Evolutionary conservation across 2,113 vertebrate species (phyloP).

Genomic region (Serinus canaria): DNA sequence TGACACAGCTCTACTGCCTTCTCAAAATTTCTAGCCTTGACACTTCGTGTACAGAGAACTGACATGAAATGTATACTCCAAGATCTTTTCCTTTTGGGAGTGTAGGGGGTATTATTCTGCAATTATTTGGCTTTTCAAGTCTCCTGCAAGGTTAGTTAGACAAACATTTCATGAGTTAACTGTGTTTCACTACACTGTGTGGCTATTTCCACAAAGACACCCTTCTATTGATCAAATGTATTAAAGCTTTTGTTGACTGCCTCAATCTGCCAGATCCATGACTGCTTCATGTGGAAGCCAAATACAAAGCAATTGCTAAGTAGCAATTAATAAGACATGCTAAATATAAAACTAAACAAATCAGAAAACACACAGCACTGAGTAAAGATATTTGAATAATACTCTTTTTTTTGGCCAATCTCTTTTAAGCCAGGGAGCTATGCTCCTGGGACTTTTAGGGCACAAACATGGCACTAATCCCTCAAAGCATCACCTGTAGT

Average conservation of each 20-base stretch:
- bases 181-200: neutral
- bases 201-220: neutral
- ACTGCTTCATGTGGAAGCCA: neutral
- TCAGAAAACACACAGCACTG: neutral
- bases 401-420: neutral
- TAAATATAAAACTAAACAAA: neutral
- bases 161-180: neutral
- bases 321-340: neutral
- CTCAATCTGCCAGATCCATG: neutral
- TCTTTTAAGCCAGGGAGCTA: neutral
- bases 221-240: neutral
- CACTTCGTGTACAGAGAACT: neutral
- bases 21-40: neutral
- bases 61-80: neutral
- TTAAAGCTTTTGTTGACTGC: neutral
- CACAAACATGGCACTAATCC: neutral
- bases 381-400: neutral
- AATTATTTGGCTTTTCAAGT: rapidly evolving
- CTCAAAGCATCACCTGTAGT: neutral
- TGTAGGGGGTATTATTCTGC: neutral
- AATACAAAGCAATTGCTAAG: neutral
- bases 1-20: neutral
- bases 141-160: neutral
- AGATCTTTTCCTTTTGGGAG: neutral
- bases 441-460: neutral